Conservation (phyloP, 2,888 invertebrate species). For the Apotomis capreana region DNA sequence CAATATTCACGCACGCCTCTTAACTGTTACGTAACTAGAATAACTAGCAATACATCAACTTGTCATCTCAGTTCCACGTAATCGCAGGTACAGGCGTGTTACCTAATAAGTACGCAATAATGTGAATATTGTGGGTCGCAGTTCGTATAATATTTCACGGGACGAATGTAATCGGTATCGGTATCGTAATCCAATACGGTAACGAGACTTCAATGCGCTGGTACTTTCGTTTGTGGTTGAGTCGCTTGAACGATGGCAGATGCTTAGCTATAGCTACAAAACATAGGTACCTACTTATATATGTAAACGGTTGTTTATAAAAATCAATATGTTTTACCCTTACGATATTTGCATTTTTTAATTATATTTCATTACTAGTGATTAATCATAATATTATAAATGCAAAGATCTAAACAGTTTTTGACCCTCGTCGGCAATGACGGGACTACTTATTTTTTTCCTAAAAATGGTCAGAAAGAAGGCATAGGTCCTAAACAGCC, state of each 20-base stretch:
- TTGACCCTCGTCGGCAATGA: no score
- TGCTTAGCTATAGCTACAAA: not conserved
- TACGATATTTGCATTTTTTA: no score
- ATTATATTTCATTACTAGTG: no score
- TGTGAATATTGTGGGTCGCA: slow-evolving; percentile 23
- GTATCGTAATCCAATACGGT: slow-evolving; percentile 17
- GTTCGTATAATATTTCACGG: slow-evolving; percentile 23
- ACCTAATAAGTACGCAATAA: slow-evolving; percentile 31
- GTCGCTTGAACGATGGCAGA: not conserved
- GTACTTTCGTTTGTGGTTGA: slow-evolving; percentile 1
- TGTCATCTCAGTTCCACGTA: slow-evolving; percentile 34
- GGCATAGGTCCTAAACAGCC: no score
- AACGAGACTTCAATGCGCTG: slow-evolving; percentile 30
- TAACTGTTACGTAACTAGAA: slow-evolving; percentile 26
- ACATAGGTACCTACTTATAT: not conserved
- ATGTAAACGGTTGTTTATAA: not conserved
- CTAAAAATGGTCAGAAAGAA: no score
- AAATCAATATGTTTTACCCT: no score
- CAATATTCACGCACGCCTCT: slow-evolving; percentile 11
- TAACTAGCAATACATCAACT: slow-evolving; percentile 15
- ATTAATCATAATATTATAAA: no score
- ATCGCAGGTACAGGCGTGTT: slow-evolving; percentile 15
- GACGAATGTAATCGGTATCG: slow-evolving; percentile 1
- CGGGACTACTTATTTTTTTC: no score
- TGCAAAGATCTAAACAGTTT: no score